These are phyloP conservation scores for Falcaria lacertinaria DNA, from an alignment of 2,888 invertebrate genomes.

Conservation along the genomic window DNA sequence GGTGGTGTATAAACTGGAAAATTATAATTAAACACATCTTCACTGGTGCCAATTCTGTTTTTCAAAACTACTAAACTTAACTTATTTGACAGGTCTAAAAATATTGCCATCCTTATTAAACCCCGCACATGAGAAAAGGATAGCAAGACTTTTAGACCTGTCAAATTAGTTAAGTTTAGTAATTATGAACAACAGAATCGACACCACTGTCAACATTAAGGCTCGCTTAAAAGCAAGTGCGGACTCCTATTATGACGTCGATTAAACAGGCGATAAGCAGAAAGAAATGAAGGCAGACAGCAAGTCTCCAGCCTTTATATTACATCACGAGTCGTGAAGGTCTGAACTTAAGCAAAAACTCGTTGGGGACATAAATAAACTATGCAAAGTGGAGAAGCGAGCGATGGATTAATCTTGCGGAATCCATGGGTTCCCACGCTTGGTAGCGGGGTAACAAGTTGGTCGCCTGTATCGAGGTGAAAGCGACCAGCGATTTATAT, in stretches of 20 bases:
- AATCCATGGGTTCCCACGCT: slow-evolving; percentile 52
- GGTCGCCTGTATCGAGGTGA: slow-evolving; percentile 12
- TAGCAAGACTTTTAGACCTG: too few species aligned
- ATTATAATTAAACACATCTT: too few species aligned
- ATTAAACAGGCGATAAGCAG: not conserved
- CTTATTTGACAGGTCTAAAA: too few species aligned
- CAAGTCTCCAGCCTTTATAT: slow-evolving; percentile 1
- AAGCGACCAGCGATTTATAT: slow-evolving; percentile 19
- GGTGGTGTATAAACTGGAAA: too few species aligned
- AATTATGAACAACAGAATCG: too few species aligned
- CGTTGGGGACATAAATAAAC: slow-evolving; percentile 41
- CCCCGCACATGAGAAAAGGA: too few species aligned
- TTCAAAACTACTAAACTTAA: too few species aligned
- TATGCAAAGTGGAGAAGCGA: slow-evolving; percentile 42
- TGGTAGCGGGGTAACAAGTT: slow-evolving; percentile 14
- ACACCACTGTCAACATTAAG: not conserved
- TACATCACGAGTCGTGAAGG: slow-evolving; percentile 6
- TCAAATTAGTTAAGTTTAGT: too few species aligned
- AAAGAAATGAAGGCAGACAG: not conserved
- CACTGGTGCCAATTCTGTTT: too few species aligned
- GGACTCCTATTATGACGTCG: not conserved
- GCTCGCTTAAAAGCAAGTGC: not conserved
- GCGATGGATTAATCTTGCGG: slow-evolving; percentile 51
- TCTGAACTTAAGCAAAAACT: slow-evolving; percentile 17
- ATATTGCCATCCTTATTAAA: too few species aligned